Percentiles rank a stretch among this genome's conserved stretches.
Evolutionary conservation across 2,113 vertebrate genomes (phyloP).

Genomic region (Hepsetus odoe): DNA sequence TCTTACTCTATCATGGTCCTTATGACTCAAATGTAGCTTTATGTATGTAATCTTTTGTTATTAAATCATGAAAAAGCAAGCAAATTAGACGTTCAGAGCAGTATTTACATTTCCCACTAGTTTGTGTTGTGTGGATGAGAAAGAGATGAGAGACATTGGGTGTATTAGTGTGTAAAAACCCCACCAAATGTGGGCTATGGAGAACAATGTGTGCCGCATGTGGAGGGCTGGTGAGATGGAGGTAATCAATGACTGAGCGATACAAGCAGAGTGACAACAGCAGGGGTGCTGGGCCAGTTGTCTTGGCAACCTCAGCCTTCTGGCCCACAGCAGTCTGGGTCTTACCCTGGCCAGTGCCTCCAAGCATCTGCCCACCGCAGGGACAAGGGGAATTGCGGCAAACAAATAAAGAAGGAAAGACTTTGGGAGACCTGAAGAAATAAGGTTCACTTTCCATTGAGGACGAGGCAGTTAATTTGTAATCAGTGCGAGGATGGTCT

Average conservation of each 20-base stretch:
- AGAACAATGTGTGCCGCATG: conserved; percentile 59
- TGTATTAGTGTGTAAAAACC: conserved; percentile 45
- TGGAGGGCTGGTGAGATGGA: conserved; percentile 56
- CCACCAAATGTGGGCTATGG: conserved; percentile 46
- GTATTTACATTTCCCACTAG: background rate
- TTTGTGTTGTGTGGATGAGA: background rate
- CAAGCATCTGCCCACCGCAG: conserved; percentile 53
- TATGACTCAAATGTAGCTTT: conserved; percentile 50
- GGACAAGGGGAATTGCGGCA: conserved; percentile 44
- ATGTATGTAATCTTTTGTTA: conserved; percentile 57
- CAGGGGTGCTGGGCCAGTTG: conserved; percentile 62
- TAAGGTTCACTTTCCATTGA: conserved; percentile 23
- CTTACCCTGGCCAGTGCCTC: conserved; percentile 54
- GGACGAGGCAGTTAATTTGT: conserved; percentile 24
- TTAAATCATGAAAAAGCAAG: conserved; percentile 49
- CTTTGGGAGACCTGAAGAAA: conserved; percentile 30
- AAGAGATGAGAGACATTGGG: conserved; percentile 13
- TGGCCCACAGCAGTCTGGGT: conserved; percentile 56
- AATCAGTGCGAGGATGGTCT: conserved; percentile 37
- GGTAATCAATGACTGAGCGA: conserved; percentile 60
- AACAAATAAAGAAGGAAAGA: conserved; percentile 45
- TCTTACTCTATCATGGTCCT: conserved; percentile 50
- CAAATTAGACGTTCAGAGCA: background rate
- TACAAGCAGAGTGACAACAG: conserved; percentile 60
- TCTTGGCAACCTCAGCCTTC: conserved; percentile 60